Percentiles rank a stretch among this genome's conserved stretches.
Conservation (phyloP, 2,797 vertebrate species). For the Parauchenoglanis ngamensis region DNA sequence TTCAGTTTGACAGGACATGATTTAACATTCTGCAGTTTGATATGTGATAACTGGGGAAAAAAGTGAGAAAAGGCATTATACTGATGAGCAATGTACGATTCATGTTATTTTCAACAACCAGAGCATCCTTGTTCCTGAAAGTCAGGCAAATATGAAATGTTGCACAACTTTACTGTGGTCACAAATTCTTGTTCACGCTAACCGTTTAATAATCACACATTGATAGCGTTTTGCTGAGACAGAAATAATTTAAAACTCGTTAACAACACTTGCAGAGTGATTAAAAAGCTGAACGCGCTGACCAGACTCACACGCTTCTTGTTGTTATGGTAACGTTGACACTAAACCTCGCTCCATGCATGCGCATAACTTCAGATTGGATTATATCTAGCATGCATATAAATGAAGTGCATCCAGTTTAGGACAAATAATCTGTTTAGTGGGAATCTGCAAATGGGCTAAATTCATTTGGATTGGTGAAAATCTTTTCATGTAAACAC, state of each 20-base stretch:
- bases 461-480: neutral
- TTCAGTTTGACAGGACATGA: neutral
- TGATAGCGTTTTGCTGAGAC: neutral
- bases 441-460: too few relatives aligned
- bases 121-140: neutral
- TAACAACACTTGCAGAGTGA: constrained; percentile 24
- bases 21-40: neutral
- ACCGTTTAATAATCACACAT: constrained; percentile 17
- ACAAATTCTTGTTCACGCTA: neutral
- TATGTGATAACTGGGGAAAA: neutral
- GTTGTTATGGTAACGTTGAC: constrained; percentile 23
- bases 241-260: constrained; percentile 28
- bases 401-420: neutral
- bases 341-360: neutral
- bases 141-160: constrained; percentile 10
- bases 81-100: neutral
- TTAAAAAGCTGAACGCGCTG: constrained; percentile 3
- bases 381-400: constrained; percentile 4
- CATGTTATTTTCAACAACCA: neutral
- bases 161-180: neutral
- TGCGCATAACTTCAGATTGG: neutral
- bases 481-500: neutral
- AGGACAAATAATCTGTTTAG: neutral
- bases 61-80: neutral
- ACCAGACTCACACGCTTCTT: constrained; percentile 14